Evolutionary conservation across 2,888 invertebrate genomes (phyloP), one percentile per base, ranked within the genome.

Genomic region (Steinernema carpocapsae): DNA sequence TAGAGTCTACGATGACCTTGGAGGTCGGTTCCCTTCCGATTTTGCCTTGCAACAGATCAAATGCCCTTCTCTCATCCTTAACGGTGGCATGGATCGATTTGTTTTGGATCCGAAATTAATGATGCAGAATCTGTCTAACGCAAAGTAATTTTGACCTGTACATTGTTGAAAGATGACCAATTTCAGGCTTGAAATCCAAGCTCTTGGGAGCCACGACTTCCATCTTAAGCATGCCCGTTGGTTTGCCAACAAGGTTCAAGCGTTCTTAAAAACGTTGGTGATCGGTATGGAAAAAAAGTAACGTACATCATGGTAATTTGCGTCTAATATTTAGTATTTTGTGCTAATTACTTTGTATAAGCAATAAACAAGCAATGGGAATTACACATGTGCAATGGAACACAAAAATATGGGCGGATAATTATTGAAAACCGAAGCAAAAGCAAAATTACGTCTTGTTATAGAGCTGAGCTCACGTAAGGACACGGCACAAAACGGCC

Each of bases 131-230:
- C 73, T 80, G 7, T 42, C 59, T 6, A 77, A 79, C 59, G n/a
- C 74, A 64, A 77, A 71, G 82, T 80, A n/a, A 2, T 32, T 29
- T 42, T 70, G 48, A 52, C 22, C 46, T 71, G 12, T 12, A 19
- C 70, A 24, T 70, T n/a, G 14, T 32, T 32, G 37, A 22, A 22
- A 24, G 17, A 12, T 71, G 19, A 1, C 24, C 10, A n/a, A 14
- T 77, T 83, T 74, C 64, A 84, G 84, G 74, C 52, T 83, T 7
- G 86, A 86, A 77, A 74, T 82, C 19, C 86, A 86, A 72, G 82
- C 85, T 1, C 85, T 84, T 75, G 86, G 85, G 37, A 83, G 84
- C 0, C 86, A 86, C 74, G 86, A 86, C 72, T 83, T 86, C 72
- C 84, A 86, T 74, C 78, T 84, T 59, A 86, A 86, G 71, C 84